Evolutionary conservation across 2,888 invertebrate genomes (phyloP).

Genomic region (Lasioglossum leucozonium): DNA sequence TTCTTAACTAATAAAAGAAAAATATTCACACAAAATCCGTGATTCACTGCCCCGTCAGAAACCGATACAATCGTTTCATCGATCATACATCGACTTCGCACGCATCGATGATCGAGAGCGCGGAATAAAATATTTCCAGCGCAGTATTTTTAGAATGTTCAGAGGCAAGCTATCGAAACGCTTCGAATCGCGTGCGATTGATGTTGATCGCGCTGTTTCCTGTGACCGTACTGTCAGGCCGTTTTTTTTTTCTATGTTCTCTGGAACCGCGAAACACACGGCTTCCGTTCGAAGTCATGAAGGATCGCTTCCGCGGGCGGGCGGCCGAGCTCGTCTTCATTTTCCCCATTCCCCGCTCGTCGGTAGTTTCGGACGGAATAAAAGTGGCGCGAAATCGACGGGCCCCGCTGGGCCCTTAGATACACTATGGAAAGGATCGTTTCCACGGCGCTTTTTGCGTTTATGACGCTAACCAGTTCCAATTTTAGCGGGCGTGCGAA

Average conservation of each 20-base stretch:
- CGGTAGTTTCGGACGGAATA: neutral
- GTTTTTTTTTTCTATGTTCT: neutral
- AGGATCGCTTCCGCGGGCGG: neutral
- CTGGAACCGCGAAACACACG: neutral
- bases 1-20: no score
- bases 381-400: constrained; percentile 9
- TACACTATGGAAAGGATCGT: constrained; percentile 40
- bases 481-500: constrained; percentile 69
- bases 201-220: neutral
- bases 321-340: neutral
- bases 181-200: neutral
- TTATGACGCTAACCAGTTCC: constrained; percentile 69
- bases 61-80: neutral
- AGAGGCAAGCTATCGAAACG: neutral
- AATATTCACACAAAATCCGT: neutral
- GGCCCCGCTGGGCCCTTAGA: neutral
- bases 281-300: neutral
- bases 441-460: constrained; percentile 64
- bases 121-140: neutral
- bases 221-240: neutral
- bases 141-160: neutral
- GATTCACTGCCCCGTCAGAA: neutral
- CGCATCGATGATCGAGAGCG: neutral
- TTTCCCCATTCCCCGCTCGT: neutral
- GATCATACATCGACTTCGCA: neutral